Conservation (phyloP, 2,113 vertebrate genomes). For the Lampris megalopsis region DNA sequence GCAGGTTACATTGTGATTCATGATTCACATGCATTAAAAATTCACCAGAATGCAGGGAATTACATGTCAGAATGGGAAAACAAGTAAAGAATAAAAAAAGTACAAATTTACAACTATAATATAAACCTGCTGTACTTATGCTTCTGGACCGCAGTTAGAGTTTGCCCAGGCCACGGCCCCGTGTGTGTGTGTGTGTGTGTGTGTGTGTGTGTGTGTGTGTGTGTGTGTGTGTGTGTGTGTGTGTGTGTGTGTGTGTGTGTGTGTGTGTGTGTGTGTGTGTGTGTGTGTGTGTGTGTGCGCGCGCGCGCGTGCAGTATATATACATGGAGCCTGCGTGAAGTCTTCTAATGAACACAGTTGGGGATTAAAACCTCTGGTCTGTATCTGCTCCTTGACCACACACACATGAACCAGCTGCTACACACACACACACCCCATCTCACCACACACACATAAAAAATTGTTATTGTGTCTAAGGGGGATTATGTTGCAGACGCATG, state of each 20-base stretch:
- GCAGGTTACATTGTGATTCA: no score
- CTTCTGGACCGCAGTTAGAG: no score
- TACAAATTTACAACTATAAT: no score
- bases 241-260: conserved; percentile 37
- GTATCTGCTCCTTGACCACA: conserved; percentile 37
- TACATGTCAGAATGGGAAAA: no score
- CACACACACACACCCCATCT: not conserved
- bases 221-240: conserved; percentile 26
- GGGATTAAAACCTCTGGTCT: conserved; percentile 53
- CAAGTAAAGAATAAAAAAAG: no score
- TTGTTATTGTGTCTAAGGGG: no score
- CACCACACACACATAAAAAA: conserved; percentile 3
- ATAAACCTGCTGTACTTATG: no score
- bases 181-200: conserved; percentile 33
- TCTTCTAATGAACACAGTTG: conserved; percentile 59
- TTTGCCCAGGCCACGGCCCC: no score
- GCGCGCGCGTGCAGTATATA: not conserved
- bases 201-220: conserved; percentile 37
- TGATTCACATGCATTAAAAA: no score
- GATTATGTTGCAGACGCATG: no score
- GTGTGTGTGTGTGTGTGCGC: conserved; percentile 19
- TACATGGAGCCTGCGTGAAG: conserved; percentile 21
- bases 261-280: conserved; percentile 27
- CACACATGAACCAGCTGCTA: conserved; percentile 9
- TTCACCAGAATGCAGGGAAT: no score